Conservation (phyloP, 2,888 invertebrate species). For the Leucania comma region DNA sequence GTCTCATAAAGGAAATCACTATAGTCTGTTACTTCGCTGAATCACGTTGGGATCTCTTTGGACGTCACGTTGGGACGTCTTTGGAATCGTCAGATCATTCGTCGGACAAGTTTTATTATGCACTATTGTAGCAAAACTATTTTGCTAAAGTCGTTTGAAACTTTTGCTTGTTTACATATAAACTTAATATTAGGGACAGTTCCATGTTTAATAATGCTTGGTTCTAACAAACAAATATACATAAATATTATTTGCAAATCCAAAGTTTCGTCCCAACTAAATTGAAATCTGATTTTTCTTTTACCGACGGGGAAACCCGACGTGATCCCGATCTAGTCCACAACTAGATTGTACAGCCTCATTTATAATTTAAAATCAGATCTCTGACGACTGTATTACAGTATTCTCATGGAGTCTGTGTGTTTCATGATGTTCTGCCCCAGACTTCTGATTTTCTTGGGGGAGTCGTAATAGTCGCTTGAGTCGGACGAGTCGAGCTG, state of each 20-base stretch:
- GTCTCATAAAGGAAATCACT: constrained; percentile 86
- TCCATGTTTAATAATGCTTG: constrained; percentile 3
- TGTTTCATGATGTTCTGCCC: constrained; percentile 85
- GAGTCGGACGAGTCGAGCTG: constrained; percentile 85
- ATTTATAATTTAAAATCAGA: constrained; percentile 70
- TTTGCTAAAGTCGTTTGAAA: constrained; percentile 37
- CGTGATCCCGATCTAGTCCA: constrained; percentile 70
- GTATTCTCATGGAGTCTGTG: constrained; percentile 87
- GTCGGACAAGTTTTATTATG: constrained; percentile 23
- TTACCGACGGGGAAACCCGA: constrained; percentile 54
- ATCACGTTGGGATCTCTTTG: constrained; percentile 76
- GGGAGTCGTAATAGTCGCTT: constrained; percentile 80
- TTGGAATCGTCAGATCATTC: constrained; percentile 54
- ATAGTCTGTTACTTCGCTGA: constrained; percentile 73
- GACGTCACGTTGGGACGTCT: too few species aligned
- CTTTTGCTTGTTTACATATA: constrained; percentile 14
- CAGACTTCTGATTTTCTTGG: constrained; percentile 78
- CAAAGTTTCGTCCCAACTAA: constrained; percentile 21
- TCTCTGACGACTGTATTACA: constrained; percentile 73
- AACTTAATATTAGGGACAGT: constrained; percentile 25
- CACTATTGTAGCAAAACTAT: constrained; percentile 42
- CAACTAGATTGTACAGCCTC: constrained; percentile 82
- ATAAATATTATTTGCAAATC: constrained; percentile 7
- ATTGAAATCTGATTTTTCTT: constrained; percentile 41
- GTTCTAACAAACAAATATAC: constrained; percentile 18